Conservation (phyloP, 2,113 vertebrate genomes). For the Atrichornis clamosus region DNA sequence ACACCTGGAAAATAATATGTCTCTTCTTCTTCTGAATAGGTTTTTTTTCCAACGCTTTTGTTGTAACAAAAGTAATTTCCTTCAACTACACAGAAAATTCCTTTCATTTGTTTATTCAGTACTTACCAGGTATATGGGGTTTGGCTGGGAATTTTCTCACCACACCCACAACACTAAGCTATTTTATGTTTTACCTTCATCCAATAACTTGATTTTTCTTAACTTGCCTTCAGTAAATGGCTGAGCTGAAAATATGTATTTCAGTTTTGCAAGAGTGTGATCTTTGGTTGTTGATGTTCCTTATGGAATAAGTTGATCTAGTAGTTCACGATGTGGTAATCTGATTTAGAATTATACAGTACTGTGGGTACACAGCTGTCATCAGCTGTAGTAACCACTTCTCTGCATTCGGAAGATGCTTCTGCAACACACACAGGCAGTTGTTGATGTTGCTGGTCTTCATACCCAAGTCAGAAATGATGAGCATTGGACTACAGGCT, state of each 20-base stretch:
- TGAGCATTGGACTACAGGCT: neutral
- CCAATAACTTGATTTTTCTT: neutral
- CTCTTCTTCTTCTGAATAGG: neutral
- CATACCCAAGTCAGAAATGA: neutral
- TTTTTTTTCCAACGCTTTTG: neutral
- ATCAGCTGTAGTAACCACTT: neutral
- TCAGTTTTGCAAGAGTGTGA: neutral
- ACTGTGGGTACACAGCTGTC: neutral
- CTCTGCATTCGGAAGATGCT: neutral
- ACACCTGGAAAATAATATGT: neutral
- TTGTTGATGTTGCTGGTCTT: neutral
- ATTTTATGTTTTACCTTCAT: neutral
- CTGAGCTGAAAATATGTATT: neutral
- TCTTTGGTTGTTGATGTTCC: neutral
- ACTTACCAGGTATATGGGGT: neutral
- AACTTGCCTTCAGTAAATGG: neutral
- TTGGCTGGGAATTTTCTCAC: neutral
- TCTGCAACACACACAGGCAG: neutral
- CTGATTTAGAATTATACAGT: neutral
- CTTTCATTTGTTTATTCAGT: neutral
- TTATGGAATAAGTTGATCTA: neutral
- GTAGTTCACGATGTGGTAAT: neutral
- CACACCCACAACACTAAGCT: accelerated
- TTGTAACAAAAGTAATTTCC: neutral
- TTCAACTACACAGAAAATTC: neutral